Evolutionary conservation across 2,888 invertebrate species (phyloP).

Genomic region (Eudasyphora cyanicolor): DNA sequence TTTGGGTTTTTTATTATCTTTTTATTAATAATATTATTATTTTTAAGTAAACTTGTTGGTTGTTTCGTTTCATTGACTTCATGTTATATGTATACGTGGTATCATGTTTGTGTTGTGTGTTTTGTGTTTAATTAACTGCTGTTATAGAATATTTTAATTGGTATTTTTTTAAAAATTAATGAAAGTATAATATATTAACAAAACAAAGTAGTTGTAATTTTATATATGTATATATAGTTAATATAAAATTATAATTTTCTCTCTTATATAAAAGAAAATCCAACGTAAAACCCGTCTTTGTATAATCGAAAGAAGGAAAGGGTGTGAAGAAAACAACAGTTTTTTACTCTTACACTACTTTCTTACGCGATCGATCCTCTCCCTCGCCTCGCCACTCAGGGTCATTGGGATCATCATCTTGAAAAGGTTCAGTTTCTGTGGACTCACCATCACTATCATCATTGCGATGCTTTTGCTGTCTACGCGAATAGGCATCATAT

Average conservation of each 20-base stretch:
- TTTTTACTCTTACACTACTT: constrained; percentile 55
- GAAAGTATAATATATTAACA: constrained; percentile 49
- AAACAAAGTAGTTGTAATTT: constrained; percentile 49
- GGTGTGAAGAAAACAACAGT: background rate
- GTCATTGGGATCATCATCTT: constrained; percentile 92
- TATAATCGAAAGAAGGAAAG: background rate
- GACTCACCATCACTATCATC: constrained; percentile 72
- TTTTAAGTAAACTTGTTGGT: constrained; percentile 41
- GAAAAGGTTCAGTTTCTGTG: constrained; percentile 82
- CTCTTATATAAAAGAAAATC: constrained; percentile 46
- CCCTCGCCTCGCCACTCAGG: constrained; percentile 86
- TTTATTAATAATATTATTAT: constrained; percentile 15
- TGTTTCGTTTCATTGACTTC: constrained; percentile 48
- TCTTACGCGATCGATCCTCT: constrained; percentile 66
- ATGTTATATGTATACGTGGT: background rate
- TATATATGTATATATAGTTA: constrained; percentile 45
- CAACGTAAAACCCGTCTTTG: constrained; percentile 42
- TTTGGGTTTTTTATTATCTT: constrained; percentile 25
- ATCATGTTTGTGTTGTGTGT: background rate
- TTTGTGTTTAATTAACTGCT: background rate
- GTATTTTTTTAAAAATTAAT: background rate
- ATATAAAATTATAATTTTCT: constrained; percentile 28
- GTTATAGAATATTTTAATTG: background rate
- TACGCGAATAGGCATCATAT: constrained; percentile 71
- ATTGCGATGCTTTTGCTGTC: constrained; percentile 62